Percentiles rank a stretch among this genome's conserved stretches.
Evolutionary conservation across 2,113 vertebrate species (phyloP).

Genomic region (Columba janthina): DNA sequence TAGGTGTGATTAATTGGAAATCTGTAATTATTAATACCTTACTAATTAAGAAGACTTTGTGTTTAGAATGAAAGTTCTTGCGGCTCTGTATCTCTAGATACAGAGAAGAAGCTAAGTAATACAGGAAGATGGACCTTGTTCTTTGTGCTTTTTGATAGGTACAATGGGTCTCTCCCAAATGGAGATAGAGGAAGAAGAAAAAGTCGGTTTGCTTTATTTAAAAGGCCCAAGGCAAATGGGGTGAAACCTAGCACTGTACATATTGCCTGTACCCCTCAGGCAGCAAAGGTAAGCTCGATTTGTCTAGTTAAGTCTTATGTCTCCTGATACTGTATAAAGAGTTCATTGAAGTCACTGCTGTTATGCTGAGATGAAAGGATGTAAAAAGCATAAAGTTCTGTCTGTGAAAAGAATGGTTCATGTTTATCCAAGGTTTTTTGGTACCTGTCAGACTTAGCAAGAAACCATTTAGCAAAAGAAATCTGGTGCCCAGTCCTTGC

Average conservation of each 20-base stretch:
- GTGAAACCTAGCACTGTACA: slow-evolving; percentile 99
- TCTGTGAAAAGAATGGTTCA: neutral
- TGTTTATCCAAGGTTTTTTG: neutral
- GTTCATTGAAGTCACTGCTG: neutral
- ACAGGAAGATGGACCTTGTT: neutral
- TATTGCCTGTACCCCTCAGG: slow-evolving; percentile 95
- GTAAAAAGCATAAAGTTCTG: neutral
- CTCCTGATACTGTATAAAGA: neutral
- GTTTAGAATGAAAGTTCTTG: neutral
- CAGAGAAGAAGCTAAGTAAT: neutral
- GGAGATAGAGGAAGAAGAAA: slow-evolving; percentile 96
- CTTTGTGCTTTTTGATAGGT: slow-evolving; percentile 75
- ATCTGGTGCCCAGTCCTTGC: neutral
- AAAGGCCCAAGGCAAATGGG: slow-evolving; percentile 95
- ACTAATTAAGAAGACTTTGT: neutral
- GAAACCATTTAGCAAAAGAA: neutral
- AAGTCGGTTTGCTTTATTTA: slow-evolving; percentile 96
- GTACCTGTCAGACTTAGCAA: neutral
- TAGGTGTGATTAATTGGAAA: neutral
- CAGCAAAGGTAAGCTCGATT: slow-evolving; percentile 89
- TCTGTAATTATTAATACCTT: neutral
- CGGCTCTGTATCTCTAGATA: neutral
- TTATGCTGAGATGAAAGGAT: neutral
- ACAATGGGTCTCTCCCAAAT: slow-evolving; percentile 98
- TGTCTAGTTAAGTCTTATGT: neutral